Conservation (phyloP, 2,888 invertebrate genomes). For the Marasmarcha lunaedactyla region DNA sequence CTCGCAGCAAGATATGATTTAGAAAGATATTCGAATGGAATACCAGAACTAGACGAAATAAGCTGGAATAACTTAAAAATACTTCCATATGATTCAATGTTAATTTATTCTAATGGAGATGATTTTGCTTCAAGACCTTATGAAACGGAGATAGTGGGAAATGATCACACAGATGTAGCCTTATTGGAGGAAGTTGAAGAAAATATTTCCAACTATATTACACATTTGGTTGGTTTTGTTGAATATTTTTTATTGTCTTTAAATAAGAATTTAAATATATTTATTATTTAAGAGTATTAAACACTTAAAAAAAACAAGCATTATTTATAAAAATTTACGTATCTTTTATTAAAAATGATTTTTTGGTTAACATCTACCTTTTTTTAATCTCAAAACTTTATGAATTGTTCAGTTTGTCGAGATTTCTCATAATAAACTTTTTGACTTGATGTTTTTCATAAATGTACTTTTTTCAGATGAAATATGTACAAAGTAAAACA, state of each 20-base stretch:
- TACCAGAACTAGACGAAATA: slow-evolving; percentile 68
- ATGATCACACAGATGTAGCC: slow-evolving; percentile 26
- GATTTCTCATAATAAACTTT: no score
- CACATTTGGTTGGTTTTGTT: slow-evolving; percentile 39
- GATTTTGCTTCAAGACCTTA: slow-evolving; percentile 70
- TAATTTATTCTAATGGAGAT: slow-evolving; percentile 74
- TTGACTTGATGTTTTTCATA: no score
- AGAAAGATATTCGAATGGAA: slow-evolving; percentile 76
- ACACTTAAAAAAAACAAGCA: not conserved
- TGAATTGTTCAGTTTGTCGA: no score
- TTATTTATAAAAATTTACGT: not conserved
- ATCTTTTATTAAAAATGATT: not conserved
- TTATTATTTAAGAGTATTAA: not conserved
- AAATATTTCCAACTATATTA: slow-evolving; percentile 32
- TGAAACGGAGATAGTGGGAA: slow-evolving; percentile 39
- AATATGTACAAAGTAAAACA: slow-evolving; percentile 38
- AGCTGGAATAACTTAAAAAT: slow-evolving; percentile 57
- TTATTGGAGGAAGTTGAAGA: slow-evolving; percentile 42
- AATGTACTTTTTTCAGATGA: slow-evolving; percentile 17
- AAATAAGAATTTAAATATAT: slow-evolving; percentile 1
- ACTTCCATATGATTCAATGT: slow-evolving; percentile 70
- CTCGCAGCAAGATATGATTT: slow-evolving; percentile 77
- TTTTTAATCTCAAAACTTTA: no score
- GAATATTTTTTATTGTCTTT: slow-evolving; percentile 1
- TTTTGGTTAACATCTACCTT: no score